These are phyloP conservation scores for Drosophila serrata DNA, from an alignment of 1,140 invertebrate genomes.

Conservation along the genomic window DNA sequence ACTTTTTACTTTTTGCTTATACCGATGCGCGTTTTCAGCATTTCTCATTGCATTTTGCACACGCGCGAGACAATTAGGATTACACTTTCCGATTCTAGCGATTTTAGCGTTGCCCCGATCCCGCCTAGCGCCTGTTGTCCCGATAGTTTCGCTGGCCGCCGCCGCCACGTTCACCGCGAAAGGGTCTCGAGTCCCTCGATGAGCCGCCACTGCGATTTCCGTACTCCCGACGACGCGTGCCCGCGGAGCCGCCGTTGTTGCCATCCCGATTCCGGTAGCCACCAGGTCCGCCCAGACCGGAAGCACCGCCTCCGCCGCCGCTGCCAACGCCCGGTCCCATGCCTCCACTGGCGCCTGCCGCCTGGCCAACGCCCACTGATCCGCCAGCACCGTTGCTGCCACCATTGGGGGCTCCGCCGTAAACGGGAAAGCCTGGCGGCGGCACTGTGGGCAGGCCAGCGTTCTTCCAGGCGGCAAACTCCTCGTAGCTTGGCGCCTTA, in stretches of 20 bases:
- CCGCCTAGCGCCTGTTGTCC: conserved; percentile 65
- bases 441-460: conserved; percentile 74
- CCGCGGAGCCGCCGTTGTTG: conserved; percentile 70
- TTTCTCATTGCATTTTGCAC: conserved; percentile 52
- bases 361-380: conserved; percentile 13
- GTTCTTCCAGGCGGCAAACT: conserved; percentile 95
- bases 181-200: conserved; percentile 73
- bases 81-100: conserved; percentile 68
- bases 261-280: conserved; percentile 67
- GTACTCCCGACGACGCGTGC: conserved; percentile 72
- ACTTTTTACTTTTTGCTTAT: conserved; percentile 40
- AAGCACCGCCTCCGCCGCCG: conserved; percentile 20
- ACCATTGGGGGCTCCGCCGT: conserved; percentile 58
- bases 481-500: conserved; percentile 92
- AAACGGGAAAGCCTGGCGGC: conserved; percentile 72
- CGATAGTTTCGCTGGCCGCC: conserved; percentile 77
- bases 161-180: conserved; percentile 64
- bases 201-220: conserved; percentile 66
- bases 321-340: conserved; percentile 33
- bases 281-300: conserved; percentile 27
- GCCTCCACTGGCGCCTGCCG: conserved; percentile 18
- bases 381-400: conserved; percentile 56
- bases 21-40: conserved; percentile 32
- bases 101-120: conserved; percentile 29
- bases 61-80: conserved; percentile 52